Percentiles rank a stretch among this genome's conserved stretches.
These are phyloP conservation scores for Heliconius eleuchia DNA, from an alignment of 1,140 invertebrate species.

Conservation along the genomic window DNA sequence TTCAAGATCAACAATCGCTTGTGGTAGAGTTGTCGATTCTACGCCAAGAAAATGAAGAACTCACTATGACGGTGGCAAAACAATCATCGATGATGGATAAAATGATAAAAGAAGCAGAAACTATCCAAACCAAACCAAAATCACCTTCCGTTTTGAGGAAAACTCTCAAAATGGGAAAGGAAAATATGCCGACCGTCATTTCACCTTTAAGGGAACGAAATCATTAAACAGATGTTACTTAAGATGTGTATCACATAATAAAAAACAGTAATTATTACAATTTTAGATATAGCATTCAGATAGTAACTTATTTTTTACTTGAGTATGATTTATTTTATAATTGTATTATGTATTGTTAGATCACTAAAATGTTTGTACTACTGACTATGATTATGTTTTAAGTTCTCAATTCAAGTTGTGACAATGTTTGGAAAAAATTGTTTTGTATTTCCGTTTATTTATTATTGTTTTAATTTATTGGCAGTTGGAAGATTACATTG, in stretches of 20 bases:
- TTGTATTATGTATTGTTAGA: neutral
- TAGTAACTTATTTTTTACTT: slow-evolving; percentile 1
- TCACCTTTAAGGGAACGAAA: slow-evolving; percentile 74
- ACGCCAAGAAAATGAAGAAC: slow-evolving; percentile 74
- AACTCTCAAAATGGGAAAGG: slow-evolving; percentile 69
- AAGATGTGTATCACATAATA: neutral
- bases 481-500: slow-evolving; percentile 19
- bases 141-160: slow-evolving; percentile 70
- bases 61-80: slow-evolving; percentile 67
- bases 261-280: neutral
- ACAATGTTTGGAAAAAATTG: slow-evolving; percentile 25
- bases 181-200: slow-evolving; percentile 64
- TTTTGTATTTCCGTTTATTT: slow-evolving; percentile 38
- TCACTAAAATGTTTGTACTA: slow-evolving; percentile 19
- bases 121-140: slow-evolving; percentile 57
- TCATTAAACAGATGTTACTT: slow-evolving; percentile 47
- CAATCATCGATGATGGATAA: slow-evolving; percentile 73
- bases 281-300: neutral
- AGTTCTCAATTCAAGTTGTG: neutral
- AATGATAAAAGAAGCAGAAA: slow-evolving; percentile 68
- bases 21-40: slow-evolving; percentile 74
- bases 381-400: neutral
- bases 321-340: neutral
- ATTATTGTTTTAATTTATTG: slow-evolving; percentile 37
- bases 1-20: slow-evolving; percentile 74